Conservation (phyloP, 2,113 vertebrate species). For the Dissostichus mawsoni region DNA sequence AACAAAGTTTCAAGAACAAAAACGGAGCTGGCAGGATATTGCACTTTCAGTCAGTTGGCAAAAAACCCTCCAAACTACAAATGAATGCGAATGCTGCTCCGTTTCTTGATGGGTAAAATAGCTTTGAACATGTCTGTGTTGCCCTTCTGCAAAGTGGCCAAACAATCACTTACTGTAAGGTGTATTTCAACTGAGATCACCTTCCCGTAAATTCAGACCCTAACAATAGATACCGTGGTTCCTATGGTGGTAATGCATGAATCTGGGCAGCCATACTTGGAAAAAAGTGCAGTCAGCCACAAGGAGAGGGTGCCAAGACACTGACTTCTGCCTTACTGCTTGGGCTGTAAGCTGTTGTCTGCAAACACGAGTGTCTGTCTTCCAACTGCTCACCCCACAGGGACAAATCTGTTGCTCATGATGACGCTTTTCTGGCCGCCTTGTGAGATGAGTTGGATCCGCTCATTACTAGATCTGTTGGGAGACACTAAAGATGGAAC, state of each 20-base stretch:
- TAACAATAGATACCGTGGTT: neutral
- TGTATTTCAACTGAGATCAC: neutral
- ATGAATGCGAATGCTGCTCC: neutral
- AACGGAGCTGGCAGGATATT: no score
- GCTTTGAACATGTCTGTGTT: neutral
- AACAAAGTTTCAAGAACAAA: no score
- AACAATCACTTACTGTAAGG: neutral
- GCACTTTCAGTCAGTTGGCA: no score
- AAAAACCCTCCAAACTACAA: neutral
- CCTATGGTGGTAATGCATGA: neutral
- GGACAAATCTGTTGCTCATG: slow-evolving; percentile 26
- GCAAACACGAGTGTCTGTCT: slow-evolving; percentile 23
- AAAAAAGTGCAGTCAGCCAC: neutral
- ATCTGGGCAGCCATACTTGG: neutral
- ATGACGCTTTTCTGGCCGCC: slow-evolving; percentile 14
- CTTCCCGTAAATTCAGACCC: neutral
- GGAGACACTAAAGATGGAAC: neutral
- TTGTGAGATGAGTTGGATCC: slow-evolving; percentile 16
- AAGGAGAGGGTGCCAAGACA: neutral
- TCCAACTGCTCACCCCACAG: slow-evolving; percentile 32
- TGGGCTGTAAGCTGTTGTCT: slow-evolving; percentile 27
- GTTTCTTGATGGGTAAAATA: neutral
- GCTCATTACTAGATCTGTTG: slow-evolving; percentile 11
- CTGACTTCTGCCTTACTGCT: neutral
- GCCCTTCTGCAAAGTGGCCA: neutral